phyloP scores from a whole-genome alignment of 2,113 vertebrate genomes.

The Grantiella picta region DNA sequence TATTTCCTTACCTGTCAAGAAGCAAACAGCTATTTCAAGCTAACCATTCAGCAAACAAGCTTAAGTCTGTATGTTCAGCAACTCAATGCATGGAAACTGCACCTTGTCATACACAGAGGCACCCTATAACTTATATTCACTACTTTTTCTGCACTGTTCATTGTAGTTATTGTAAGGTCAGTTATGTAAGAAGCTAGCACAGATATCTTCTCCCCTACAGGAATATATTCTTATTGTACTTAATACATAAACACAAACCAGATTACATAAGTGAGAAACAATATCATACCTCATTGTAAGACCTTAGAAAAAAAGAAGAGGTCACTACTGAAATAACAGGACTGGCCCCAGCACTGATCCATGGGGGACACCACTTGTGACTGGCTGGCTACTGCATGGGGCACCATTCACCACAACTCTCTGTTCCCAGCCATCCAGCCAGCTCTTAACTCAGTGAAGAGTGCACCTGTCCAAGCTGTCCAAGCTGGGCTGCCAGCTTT shows the following conservation, averaged over 20 bases:
- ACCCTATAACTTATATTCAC: not conserved
- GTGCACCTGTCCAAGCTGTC: rapidly evolving
- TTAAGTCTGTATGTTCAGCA: not conserved
- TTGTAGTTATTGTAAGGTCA: not conserved
- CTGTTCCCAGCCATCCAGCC: rapidly evolving
- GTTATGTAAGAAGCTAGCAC: not conserved
- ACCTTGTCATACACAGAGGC: not conserved
- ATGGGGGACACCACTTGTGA: too few relatives aligned
- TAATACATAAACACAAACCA: not conserved
- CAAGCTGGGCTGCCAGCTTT: not conserved
- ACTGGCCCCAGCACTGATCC: rapidly evolving
- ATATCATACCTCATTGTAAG: not conserved
- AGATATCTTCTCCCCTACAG: not conserved
- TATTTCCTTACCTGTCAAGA: not conserved
- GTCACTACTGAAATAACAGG: not conserved
- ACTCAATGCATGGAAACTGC: not conserved
- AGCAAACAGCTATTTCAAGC: not conserved
- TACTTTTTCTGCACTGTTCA: not conserved
- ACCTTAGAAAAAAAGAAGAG: not conserved
- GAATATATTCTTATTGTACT: not conserved
- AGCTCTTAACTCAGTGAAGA: rapidly evolving
- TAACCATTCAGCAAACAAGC: not conserved
- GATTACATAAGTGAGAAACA: not conserved
- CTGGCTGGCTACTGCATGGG: rapidly evolving
- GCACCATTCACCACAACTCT: not conserved